Percentiles rank a stretch among this genome's conserved stretches.
Conservation (phyloP, 2,113 vertebrate genomes). For the Ciconia maguari region DNA sequence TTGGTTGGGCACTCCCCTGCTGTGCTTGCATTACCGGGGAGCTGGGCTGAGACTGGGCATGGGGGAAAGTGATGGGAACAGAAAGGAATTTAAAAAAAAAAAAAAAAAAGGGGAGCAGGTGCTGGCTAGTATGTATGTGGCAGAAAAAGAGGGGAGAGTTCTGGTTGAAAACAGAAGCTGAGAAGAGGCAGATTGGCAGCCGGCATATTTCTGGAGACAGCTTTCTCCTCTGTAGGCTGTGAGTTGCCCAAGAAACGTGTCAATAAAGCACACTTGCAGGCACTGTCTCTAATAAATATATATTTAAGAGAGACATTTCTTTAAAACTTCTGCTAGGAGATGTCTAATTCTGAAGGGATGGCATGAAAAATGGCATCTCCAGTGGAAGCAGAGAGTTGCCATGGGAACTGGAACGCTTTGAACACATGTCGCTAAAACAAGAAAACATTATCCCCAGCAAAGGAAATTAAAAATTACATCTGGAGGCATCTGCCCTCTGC, state of each 20-base stretch:
- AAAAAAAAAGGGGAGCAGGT: background rate
- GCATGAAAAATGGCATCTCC: constrained; percentile 56
- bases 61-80: background rate
- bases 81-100: background rate
- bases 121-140: background rate
- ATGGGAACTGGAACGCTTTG: constrained; percentile 59
- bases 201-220: constrained; percentile 61
- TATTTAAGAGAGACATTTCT: constrained; percentile 53
- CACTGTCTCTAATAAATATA: constrained; percentile 58
- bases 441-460: constrained; percentile 35
- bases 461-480: constrained; percentile 58
- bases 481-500: constrained; percentile 43
- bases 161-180: constrained; percentile 40
- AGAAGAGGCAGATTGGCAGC: constrained; percentile 55
- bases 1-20: background rate
- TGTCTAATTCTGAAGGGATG: constrained; percentile 46
- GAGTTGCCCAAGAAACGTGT: constrained; percentile 30
- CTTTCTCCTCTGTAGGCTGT: constrained; percentile 30
- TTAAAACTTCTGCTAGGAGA: constrained; percentile 43
- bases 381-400: constrained; percentile 30
- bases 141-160: constrained; percentile 16
- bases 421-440: constrained; percentile 15
- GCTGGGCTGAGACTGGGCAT: background rate
- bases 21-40: background rate
- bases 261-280: constrained; percentile 25